Base-by-base conservation (phyloP, 2,797 vertebrate genomes). In the Xenops minutus region DNA sequence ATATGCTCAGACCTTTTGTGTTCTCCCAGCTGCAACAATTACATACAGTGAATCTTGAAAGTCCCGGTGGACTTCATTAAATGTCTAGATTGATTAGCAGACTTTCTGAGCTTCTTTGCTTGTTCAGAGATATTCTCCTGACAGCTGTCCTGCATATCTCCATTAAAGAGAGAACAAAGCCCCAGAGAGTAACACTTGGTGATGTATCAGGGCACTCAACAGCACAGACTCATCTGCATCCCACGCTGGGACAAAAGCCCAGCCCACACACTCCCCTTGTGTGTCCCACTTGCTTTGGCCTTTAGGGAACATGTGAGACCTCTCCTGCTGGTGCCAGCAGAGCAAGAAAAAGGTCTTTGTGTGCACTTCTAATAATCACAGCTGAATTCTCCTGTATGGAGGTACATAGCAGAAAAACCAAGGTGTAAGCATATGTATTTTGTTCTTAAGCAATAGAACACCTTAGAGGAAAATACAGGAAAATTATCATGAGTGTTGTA, bases 51-150 rank as follows among this genome's bases (percentile, higher is more conserved):
- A 72, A 26, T 44, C 37, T 37, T 71, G 21, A 88, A 68, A 34
- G 19, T 79, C 92, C 83, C 90, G 19, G 6, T 10, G 77, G 80
- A 52, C 74, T 95, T 86, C 80, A 79, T 52, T 88, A 94, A 26
- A 76, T 34, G 32, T 43, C 63, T 54, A 73, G 66, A 93, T 44
- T 44, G 55, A 95, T 85, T 78, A 76, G 71, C 13, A 88, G 54
- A 63, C 64, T 56, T 82, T 86, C 51, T 24, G 49, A 67, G 37
- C 27, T 75, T 68, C 64, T 89, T 61, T 63, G 29, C 61, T 56
- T 54, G 30, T 62, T 93, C 2, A 6, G 73, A 72, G 36, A 78
- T 48, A 58, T 0, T 61, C 62, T 95, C 71, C 59, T 41, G 76
- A 72, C 73, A 90, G 69, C 46, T 93, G 66, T 69, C 66, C 85